These are phyloP conservation scores for Lasioglossum zephyrum DNA, from an alignment of 2,888 invertebrate genomes.

Conservation along the genomic window DNA sequence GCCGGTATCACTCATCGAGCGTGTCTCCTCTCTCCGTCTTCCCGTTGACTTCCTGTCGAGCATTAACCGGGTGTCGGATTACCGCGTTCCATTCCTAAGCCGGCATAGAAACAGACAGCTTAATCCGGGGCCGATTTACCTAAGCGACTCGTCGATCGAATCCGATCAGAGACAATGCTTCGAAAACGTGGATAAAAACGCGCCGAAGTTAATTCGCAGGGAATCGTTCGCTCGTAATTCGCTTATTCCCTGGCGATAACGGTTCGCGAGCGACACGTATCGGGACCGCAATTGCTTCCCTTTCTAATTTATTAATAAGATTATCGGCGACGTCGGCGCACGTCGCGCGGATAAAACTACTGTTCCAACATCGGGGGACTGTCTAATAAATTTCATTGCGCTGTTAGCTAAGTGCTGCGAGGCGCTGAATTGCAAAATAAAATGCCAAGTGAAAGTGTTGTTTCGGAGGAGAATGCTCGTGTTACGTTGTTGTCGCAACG, in stretches of 20 bases:
- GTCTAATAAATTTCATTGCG: neutral
- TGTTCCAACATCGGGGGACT: neutral
- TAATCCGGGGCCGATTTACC: slow-evolving; percentile 56
- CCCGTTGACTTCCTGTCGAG: slow-evolving; percentile 65
- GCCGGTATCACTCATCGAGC: slow-evolving; percentile 53
- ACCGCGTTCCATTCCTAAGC: slow-evolving; percentile 68
- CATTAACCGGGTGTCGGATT: slow-evolving; percentile 70
- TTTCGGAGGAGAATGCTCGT: neutral
- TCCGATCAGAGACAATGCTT: slow-evolving; percentile 38
- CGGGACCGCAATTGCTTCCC: neutral
- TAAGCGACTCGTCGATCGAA: slow-evolving; percentile 45
- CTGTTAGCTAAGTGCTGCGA: neutral
- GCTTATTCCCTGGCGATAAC: neutral
- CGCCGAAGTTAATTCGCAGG: neutral
- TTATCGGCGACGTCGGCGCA: neutral
- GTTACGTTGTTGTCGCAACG: neutral
- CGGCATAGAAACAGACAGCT: slow-evolving; percentile 59
- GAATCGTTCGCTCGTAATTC: neutral
- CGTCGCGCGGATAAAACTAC: neutral
- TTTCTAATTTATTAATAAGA: slow-evolving; percentile 11
- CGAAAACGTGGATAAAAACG: neutral
- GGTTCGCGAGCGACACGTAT: neutral
- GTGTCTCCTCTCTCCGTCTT: slow-evolving; percentile 54
- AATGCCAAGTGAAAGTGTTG: neutral
- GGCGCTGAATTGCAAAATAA: neutral